Conservation (phyloP, 2,113 vertebrate genomes). For the Lontra canadensis region DNA sequence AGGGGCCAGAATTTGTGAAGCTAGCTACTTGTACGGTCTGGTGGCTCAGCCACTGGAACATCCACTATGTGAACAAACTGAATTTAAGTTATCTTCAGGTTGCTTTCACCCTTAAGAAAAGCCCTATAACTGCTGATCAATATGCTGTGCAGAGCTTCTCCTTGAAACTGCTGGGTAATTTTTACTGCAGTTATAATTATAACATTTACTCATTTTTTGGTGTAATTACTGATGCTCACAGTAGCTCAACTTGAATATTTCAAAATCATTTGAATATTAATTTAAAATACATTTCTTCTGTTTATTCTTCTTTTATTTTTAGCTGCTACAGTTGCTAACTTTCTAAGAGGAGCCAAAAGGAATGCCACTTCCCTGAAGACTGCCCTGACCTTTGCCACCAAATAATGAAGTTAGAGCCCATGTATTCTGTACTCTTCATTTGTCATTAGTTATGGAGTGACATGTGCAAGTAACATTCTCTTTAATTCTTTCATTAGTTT, state of each 20-base stretch:
- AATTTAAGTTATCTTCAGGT: conserved; percentile 13
- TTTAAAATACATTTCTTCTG: conserved; percentile 72
- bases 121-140: conserved; percentile 59
- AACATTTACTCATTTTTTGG: conserved; percentile 80
- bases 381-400: neutral
- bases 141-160: conserved; percentile 59
- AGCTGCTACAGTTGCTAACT: conserved; percentile 57
- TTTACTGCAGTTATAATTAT: conserved; percentile 80
- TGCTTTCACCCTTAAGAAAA: conserved; percentile 43
- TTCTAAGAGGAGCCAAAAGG: conserved; percentile 2
- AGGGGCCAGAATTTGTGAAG: neutral
- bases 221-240: conserved; percentile 78
- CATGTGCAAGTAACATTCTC: neutral
- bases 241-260: conserved; percentile 78
- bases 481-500: conserved; percentile 35
- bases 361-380: neutral
- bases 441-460: neutral
- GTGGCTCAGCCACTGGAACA: neutral
- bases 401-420: neutral
- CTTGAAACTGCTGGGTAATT: conserved; percentile 77
- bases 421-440: neutral
- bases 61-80: neutral
- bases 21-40: neutral
- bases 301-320: conserved; percentile 74
- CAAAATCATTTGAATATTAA: conserved; percentile 81